Percentiles rank a stretch among this genome's conserved stretches.
These are phyloP conservation scores for Plectropomus leopardus DNA, from an alignment of 2,113 vertebrate genomes.

Conservation along the genomic window DNA sequence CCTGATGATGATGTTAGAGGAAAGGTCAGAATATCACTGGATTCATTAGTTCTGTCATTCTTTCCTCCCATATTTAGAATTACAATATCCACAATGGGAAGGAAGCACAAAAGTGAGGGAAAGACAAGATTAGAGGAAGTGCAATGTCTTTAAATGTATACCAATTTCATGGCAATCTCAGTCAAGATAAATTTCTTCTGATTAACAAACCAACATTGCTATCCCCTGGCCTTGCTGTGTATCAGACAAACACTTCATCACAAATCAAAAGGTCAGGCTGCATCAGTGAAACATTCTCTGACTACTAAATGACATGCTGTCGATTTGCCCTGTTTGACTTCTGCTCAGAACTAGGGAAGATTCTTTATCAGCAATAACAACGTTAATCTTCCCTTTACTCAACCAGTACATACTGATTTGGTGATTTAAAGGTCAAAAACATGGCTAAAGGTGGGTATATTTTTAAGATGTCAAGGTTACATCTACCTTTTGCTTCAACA, in stretches of 20 bases:
- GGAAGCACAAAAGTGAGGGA: neutral
- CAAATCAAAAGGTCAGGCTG: conserved; percentile 55
- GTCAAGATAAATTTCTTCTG: neutral
- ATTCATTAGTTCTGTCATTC: too few relatives aligned
- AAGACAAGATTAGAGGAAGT: neutral
- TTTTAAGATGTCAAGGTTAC: neutral
- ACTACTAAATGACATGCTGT: conserved; percentile 17
- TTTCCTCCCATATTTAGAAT: too few relatives aligned
- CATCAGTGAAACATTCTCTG: neutral
- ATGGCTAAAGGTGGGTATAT: neutral
- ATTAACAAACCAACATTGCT: neutral
- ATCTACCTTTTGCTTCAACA: neutral
- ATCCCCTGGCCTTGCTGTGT: neutral
- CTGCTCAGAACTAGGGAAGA: neutral
- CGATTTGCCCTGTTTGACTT: neutral
- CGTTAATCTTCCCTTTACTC: neutral
- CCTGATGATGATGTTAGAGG: neutral
- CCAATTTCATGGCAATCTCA: neutral
- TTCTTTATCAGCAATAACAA: neutral
- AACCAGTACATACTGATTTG: neutral
- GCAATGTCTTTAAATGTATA: too few relatives aligned
- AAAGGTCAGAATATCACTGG: too few relatives aligned
- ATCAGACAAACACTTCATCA: conserved; percentile 36
- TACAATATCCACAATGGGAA: too few relatives aligned
- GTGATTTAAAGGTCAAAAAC: neutral